Conservation (phyloP, 2,113 vertebrate genomes). For the Paradisaea rubra region DNA sequence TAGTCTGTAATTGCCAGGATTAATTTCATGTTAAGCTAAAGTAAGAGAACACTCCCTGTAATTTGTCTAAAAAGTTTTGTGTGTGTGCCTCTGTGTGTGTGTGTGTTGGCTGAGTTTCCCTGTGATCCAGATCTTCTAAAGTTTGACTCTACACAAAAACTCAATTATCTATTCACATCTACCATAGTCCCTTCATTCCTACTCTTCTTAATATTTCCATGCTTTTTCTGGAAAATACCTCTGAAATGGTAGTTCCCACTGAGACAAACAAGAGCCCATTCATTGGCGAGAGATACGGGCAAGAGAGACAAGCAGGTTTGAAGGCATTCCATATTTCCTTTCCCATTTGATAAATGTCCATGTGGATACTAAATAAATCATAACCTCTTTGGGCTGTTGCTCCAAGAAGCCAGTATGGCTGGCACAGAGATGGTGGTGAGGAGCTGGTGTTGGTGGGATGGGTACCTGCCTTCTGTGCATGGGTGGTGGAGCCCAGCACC, state of each 20-base stretch:
- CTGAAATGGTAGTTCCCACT: not conserved
- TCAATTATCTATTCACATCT: not conserved
- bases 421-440: not conserved
- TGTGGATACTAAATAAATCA: not conserved
- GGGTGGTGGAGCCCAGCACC: not conserved
- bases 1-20: not conserved
- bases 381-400: not conserved
- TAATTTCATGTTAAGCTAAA: not conserved
- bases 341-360: not conserved
- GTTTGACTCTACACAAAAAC: not conserved
- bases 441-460: not conserved
- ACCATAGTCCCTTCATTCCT: not conserved
- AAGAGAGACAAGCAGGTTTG: not conserved
- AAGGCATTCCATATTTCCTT: not conserved
- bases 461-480: not conserved
- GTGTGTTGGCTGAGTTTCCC: not conserved
- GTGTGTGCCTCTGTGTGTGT: no score
- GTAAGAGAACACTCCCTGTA: not conserved
- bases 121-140: not conserved
- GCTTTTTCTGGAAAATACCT: not conserved
- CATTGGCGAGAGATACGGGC: accelerated
- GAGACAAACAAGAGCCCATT: not conserved
- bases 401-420: not conserved
- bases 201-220: not conserved
- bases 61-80: not conserved